Conservation (phyloP, 2,113 vertebrate species). For the Entomyzon cyanotis region DNA sequence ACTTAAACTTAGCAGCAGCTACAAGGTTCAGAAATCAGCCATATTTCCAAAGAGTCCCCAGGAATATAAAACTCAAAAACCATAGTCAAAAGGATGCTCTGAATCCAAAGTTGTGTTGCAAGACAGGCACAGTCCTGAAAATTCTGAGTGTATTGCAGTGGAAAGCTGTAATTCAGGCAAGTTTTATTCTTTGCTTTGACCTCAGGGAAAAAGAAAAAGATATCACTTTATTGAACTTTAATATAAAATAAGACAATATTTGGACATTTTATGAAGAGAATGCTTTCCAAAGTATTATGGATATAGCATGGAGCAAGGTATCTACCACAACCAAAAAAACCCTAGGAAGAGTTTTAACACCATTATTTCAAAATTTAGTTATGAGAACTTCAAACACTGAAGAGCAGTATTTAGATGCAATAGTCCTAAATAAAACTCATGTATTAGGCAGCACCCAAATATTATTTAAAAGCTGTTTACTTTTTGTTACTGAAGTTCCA, state of each 20-base stretch:
- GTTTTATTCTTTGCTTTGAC: neutral
- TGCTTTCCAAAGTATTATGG: neutral
- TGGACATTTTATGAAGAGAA: neutral
- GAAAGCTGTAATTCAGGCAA: neutral
- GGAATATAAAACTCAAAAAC: neutral
- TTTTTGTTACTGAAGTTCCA: neutral
- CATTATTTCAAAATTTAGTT: neutral
- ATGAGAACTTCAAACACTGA: neutral
- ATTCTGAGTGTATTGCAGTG: neutral
- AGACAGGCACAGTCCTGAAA: neutral
- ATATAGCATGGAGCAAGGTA: neutral
- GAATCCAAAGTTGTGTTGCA: neutral
- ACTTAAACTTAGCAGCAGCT: neutral
- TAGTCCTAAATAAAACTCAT: neutral
- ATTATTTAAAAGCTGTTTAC: neutral
- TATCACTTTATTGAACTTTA: neutral
- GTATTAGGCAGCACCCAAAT: neutral
- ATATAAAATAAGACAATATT: neutral
- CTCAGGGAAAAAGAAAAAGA: neutral
- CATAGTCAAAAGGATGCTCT: neutral
- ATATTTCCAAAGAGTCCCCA: neutral
- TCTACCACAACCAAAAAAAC: neutral
- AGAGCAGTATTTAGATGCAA: neutral
- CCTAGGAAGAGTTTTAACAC: neutral
- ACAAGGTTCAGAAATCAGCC: neutral